phyloP scores from a whole-genome alignment of 1,140 invertebrate species.

The Magallana gigas region DNA sequence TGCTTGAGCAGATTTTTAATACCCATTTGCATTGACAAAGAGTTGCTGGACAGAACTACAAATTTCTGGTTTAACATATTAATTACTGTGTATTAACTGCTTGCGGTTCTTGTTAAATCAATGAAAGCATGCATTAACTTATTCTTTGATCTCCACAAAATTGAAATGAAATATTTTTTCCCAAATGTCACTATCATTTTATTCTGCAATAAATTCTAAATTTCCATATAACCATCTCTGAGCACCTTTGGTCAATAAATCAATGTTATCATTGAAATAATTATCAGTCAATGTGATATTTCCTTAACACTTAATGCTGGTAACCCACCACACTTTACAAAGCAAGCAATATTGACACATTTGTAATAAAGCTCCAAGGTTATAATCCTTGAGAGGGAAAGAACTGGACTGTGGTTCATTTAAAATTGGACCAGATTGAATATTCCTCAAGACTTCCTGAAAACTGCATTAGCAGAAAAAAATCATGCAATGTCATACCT shows the following conservation, averaged over 20 bases:
- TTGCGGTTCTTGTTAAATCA: no score
- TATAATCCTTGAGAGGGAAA: background rate
- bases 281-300: background rate
- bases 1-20: no score
- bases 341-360: background rate
- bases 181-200: no score
- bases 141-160: no score
- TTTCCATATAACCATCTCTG: background rate
- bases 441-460: constrained; percentile 13
- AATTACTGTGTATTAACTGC: no score
- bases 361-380: constrained; percentile 10
- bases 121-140: no score
- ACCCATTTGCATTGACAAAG: no score
- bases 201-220: background rate
- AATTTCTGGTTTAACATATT: no score
- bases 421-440: background rate
- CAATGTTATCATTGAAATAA: constrained; percentile 26
- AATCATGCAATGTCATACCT: background rate
- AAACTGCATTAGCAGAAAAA: background rate
- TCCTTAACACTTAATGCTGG: background rate
- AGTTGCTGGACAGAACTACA: no score
- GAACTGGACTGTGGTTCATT: background rate
- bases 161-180: no score
- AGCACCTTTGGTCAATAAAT: background rate
- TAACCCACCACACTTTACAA: background rate